phyloP scores from a whole-genome alignment of 2,797 vertebrate species.

The Melanogrammus aeglefinus region DNA sequence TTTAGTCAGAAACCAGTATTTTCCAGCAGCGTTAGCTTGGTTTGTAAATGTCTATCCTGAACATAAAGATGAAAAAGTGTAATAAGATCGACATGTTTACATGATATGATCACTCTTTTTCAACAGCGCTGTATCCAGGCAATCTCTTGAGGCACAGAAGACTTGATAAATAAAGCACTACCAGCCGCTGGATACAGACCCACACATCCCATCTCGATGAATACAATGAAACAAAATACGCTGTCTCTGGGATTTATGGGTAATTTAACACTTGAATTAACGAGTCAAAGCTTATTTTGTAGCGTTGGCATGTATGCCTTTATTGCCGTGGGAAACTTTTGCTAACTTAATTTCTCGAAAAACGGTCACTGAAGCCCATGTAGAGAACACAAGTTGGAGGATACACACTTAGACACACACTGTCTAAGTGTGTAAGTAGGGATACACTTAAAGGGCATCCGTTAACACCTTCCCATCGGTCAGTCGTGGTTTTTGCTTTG shows the following conservation, averaged over 20 bases:
- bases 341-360: not conserved
- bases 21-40: no score
- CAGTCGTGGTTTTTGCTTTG: slow-evolving; percentile 22
- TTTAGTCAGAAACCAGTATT: no score
- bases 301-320: not conserved
- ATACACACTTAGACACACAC: slow-evolving; percentile 2
- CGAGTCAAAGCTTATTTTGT: not conserved
- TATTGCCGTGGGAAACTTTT: not conserved
- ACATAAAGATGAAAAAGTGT: no score
- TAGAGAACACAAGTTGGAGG: not conserved
- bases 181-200: no score
- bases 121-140: no score
- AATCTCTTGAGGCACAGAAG: no score
- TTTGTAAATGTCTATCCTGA: no score
- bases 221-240: not conserved
- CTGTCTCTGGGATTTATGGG: not conserved
- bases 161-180: no score
- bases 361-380: not conserved
- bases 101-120: no score
- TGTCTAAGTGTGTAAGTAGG: no score
- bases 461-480: slow-evolving; percentile 27
- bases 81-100: no score
- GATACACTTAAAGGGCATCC: slow-evolving; percentile 28
- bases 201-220: not conserved
- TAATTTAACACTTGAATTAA: not conserved